Percentiles rank a stretch among this genome's conserved stretches.
Evolutionary conservation across 2,113 vertebrate genomes (phyloP).

Genomic region (Eolophus roseicapilla): DNA sequence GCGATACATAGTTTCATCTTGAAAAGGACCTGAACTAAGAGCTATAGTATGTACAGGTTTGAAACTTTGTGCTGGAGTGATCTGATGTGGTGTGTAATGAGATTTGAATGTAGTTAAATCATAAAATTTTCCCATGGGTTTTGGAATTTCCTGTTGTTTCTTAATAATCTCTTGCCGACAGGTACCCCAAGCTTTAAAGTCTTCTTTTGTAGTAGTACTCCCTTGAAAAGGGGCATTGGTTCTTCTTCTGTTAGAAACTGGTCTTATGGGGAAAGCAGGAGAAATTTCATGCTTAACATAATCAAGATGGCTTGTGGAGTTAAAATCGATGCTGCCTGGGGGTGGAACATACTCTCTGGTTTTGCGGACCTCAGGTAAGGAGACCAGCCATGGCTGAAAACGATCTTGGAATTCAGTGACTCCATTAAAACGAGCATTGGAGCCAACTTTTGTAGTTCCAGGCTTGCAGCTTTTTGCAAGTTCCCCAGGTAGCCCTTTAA

Average conservation of each 20-base stretch:
- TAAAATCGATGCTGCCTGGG: slow-evolving; percentile 73
- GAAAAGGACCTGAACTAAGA: slow-evolving; percentile 61
- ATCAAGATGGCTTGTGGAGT: slow-evolving; percentile 72
- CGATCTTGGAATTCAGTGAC: slow-evolving; percentile 81
- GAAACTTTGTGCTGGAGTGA: slow-evolving; percentile 70
- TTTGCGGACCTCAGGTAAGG: slow-evolving; percentile 48
- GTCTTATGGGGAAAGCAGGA: slow-evolving; percentile 69
- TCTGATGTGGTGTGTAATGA: slow-evolving; percentile 76
- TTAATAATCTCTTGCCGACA: slow-evolving; percentile 64
- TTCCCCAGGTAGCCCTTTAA: slow-evolving; percentile 73
- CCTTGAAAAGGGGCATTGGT: slow-evolving; percentile 76
- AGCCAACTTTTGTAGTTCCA: slow-evolving; percentile 1
- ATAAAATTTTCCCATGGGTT: slow-evolving; percentile 77
- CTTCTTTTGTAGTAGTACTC: slow-evolving; percentile 79
- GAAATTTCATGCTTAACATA: slow-evolving; percentile 67
- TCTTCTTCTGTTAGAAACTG: slow-evolving; percentile 43
- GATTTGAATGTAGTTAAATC: slow-evolving; percentile 80
- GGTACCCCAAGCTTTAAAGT: slow-evolving; percentile 77
- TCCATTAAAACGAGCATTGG: slow-evolving; percentile 65
- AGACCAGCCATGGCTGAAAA: slow-evolving; percentile 76
- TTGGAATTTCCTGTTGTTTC: slow-evolving; percentile 68
- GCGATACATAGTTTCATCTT: slow-evolving; percentile 75
- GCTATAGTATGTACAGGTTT: slow-evolving; percentile 59
- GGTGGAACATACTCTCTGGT: slow-evolving; percentile 68
- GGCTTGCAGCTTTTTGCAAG: slow-evolving; percentile 79